Conservation (phyloP, 2,888 invertebrate species). For the Pachymerium ferrugineum region DNA sequence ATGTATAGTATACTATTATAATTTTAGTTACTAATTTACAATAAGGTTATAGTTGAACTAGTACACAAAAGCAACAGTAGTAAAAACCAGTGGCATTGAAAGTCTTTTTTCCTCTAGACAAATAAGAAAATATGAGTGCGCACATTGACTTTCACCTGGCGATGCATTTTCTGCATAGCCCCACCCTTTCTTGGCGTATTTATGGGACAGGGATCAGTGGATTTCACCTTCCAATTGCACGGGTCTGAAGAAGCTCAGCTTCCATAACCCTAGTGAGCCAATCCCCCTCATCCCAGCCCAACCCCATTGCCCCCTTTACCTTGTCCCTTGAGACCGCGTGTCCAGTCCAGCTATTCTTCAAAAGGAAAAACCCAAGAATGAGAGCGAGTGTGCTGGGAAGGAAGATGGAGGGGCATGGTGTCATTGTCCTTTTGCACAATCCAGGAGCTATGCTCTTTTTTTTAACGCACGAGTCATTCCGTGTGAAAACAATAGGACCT, state of each 20-base stretch:
- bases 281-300: neutral
- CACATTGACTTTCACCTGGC: neutral
- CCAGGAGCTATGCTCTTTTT: neutral
- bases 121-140: too few relatives aligned
- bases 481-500: neutral
- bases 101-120: too few relatives aligned
- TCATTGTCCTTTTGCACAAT: neutral
- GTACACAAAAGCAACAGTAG: neutral
- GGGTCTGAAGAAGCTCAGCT: neutral
- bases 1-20: too few relatives aligned
- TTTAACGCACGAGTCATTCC: neutral
- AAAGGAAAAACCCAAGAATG: neutral
- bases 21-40: too few relatives aligned
- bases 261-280: neutral
- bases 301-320: neutral
- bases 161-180: too few relatives aligned
- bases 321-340: slow-evolving; percentile 2
- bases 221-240: slow-evolving; percentile 3
- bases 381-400: neutral
- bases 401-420: neutral
- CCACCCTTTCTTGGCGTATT: neutral
- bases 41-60: too few relatives aligned
- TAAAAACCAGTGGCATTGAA: too few relatives aligned
- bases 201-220: neutral
- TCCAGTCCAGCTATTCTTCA: neutral